These are phyloP conservation scores for Meghimatium bilineatum DNA, from an alignment of 2,888 invertebrate species.

Conservation along the genomic window DNA sequence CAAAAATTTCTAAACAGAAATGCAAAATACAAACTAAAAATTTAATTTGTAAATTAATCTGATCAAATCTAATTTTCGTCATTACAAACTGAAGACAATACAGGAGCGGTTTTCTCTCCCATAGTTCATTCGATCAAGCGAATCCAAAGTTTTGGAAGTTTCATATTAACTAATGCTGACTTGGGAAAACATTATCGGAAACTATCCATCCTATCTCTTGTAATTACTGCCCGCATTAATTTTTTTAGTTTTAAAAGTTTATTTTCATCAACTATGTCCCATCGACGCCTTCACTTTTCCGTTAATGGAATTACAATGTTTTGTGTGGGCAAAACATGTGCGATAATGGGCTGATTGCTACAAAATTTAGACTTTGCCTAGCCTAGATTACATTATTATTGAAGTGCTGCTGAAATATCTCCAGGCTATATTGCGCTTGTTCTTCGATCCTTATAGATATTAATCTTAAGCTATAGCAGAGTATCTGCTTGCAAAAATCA, in stretches of 20 bases:
- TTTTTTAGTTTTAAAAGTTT: background rate
- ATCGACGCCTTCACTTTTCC: background rate
- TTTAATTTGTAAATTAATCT: background rate
- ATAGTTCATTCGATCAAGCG: background rate
- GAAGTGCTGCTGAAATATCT: background rate
- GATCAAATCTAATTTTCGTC: background rate
- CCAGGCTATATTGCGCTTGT: background rate
- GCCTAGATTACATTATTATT: constrained; percentile 24
- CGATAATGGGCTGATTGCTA: constrained; percentile 26
- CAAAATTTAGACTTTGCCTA: constrained; percentile 4
- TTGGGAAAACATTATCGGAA: background rate
- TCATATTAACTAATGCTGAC: background rate
- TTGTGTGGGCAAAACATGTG: constrained; percentile 28
- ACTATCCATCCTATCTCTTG: background rate
- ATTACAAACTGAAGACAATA: background rate
- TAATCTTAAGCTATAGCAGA: background rate
- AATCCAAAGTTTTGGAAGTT: background rate
- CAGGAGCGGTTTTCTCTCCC: background rate
- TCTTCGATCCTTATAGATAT: background rate
- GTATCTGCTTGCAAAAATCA: background rate
- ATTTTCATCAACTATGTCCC: background rate
- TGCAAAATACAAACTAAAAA: background rate
- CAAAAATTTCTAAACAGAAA: background rate
- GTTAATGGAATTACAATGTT: constrained; percentile 33
- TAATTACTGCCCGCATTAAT: constrained; percentile 18